Conservation (phyloP, 2,113 vertebrate species). For the Lagopus muta region DNA sequence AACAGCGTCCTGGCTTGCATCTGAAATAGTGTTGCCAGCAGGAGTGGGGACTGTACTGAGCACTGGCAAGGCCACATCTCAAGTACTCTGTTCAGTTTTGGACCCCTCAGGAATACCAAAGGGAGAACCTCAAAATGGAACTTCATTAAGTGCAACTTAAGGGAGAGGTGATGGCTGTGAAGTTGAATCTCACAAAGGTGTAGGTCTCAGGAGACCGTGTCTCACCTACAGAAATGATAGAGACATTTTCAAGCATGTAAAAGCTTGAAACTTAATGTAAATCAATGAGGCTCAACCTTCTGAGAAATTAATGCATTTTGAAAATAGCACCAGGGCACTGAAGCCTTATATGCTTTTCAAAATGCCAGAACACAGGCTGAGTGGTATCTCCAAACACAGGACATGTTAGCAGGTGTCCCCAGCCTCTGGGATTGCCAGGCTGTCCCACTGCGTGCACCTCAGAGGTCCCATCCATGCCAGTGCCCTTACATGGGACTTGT, state of each 20-base stretch:
- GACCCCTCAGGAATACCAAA: neutral
- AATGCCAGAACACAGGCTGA: neutral
- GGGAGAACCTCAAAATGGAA: neutral
- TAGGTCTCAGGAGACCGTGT: neutral
- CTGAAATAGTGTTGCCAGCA: no score
- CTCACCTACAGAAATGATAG: neutral
- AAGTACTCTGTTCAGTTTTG: no score
- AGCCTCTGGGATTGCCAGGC: neutral
- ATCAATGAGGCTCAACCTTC: neutral
- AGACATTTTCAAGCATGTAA: neutral
- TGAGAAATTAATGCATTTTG: neutral
- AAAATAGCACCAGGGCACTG: neutral
- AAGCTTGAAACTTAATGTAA: neutral
- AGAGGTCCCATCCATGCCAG: neutral
- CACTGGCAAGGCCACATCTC: no score
- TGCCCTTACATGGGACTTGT: neutral
- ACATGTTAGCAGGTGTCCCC: neutral
- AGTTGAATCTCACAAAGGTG: neutral
- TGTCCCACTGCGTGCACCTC: neutral
- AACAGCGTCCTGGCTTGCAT: no score
- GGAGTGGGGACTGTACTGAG: no score
- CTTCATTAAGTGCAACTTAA: neutral
- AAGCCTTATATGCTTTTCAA: neutral
- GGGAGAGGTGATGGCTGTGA: neutral
- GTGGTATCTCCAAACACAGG: neutral